Evolutionary conservation across 2,797 vertebrate genomes (phyloP).

Genomic region (Neostethus bicornis): DNA sequence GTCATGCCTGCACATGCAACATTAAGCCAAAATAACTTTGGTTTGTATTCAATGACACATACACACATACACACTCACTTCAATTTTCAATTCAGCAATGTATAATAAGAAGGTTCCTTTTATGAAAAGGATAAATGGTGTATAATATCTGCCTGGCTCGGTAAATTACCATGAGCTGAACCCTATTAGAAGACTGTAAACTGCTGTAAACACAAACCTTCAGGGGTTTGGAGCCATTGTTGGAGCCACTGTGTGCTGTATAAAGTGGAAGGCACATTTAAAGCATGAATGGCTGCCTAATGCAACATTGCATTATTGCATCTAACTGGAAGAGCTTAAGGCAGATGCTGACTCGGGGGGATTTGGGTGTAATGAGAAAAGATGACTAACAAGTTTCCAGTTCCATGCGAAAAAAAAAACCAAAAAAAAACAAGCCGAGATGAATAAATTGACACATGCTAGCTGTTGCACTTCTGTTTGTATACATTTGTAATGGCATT

Average conservation of each 20-base stretch:
- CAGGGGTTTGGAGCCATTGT: conserved; percentile 30
- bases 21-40: conserved; percentile 1
- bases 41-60: conserved; percentile 3
- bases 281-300: conserved; percentile 67
- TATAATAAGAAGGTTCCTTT: conserved; percentile 44
- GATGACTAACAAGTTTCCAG: conserved; percentile 15
- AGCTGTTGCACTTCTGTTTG: neutral
- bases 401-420: conserved; percentile 1
- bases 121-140: conserved; percentile 49
- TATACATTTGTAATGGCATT: conserved; percentile 1
- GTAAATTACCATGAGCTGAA: conserved; percentile 53
- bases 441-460: neutral
- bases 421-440: neutral
- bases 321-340: conserved; percentile 44
- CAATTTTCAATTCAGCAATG: conserved; percentile 33
- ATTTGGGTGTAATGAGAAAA: conserved; percentile 27
- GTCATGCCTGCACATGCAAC: conserved; percentile 3
- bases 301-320: conserved; percentile 59
- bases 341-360: conserved; percentile 33
- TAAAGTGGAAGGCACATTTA: conserved; percentile 58
- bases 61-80: conserved; percentile 8
- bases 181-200: conserved; percentile 54
- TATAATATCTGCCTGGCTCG: conserved; percentile 41
- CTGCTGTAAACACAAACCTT: conserved; percentile 57
- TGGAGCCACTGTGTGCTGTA: conserved; percentile 37